A percentile compares a stretch with the other conserved stretches of the same genome.
phyloP scores from a whole-genome alignment of 2,888 invertebrate species.

The Eilema caniola region DNA sequence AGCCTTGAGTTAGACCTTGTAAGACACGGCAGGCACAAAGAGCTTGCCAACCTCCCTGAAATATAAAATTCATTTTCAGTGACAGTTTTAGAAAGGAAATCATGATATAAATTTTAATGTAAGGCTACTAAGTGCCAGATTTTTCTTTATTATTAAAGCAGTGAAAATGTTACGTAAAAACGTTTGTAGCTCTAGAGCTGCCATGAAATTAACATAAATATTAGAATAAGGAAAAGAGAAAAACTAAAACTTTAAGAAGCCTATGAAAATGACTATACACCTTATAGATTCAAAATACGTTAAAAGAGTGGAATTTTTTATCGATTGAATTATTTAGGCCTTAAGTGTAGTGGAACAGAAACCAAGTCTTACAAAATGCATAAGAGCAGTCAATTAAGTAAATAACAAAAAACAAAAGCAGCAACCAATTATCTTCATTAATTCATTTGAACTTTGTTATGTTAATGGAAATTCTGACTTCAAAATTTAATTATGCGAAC shows the following conservation, averaged over 20 bases:
- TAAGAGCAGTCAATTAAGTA: too few species aligned
- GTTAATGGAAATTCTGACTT: too few species aligned
- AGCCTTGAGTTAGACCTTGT: conserved; percentile 92
- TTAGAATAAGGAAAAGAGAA: neutral
- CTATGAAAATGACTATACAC: neutral
- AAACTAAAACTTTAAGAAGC: neutral
- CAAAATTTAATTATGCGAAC: too few species aligned
- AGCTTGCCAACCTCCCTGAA: conserved; percentile 87
- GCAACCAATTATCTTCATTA: too few species aligned
- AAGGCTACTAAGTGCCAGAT: neutral
- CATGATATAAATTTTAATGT: neutral
- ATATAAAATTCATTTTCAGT: conserved; percentile 40
- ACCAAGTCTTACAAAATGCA: too few species aligned
- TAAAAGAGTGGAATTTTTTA: too few species aligned
- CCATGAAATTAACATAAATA: neutral
- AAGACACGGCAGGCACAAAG: conserved; percentile 90
- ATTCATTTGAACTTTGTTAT: too few species aligned
- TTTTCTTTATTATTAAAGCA: neutral
- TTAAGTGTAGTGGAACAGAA: too few species aligned
- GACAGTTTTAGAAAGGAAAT: neutral
- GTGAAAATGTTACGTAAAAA: neutral
- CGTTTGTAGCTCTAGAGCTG: too few species aligned
- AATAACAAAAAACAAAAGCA: too few species aligned
- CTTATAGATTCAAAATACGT: too few species aligned
- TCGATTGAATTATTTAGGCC: too few species aligned